Evolutionary conservation across 1,140 invertebrate genomes (phyloP).

Genomic region (Drosophila nigromelanica): DNA sequence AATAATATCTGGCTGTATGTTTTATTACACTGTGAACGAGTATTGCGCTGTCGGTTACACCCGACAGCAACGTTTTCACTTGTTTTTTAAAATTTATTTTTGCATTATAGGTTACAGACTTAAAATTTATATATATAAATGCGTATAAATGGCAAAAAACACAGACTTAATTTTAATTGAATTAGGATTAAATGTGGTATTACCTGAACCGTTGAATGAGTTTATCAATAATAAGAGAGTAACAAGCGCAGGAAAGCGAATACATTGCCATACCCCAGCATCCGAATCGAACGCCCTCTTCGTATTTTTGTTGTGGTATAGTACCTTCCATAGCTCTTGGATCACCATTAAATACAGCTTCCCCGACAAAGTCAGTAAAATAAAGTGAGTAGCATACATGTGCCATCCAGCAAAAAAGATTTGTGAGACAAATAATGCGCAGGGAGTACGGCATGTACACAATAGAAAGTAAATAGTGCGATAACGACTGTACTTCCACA

Average conservation of each 20-base stretch:
- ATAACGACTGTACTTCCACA: conserved; percentile 84
- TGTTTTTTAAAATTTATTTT: no score
- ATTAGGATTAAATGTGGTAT: background rate
- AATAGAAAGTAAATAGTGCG: conserved; percentile 94
- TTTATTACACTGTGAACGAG: no score
- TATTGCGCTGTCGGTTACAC: no score
- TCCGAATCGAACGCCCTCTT: conserved; percentile 96
- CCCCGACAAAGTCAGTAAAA: conserved; percentile 98
- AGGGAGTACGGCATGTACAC: conserved; percentile 94
- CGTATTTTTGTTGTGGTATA: conserved; percentile 88
- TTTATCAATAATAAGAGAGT: conserved; percentile 95
- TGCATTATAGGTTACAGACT: no score
- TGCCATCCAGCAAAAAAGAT: conserved; percentile 99
- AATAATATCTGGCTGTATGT: no score
- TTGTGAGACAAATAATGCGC: conserved; percentile 94
- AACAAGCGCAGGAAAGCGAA: conserved; percentile 96
- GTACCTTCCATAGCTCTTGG: conserved; percentile 91
- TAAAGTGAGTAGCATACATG: conserved; percentile 98
- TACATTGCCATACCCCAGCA: conserved; percentile 99
- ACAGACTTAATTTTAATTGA: background rate
- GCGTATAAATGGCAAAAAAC: no score
- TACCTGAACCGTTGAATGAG: conserved; percentile 93
- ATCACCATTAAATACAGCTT: conserved; percentile 96
- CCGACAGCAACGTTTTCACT: no score
- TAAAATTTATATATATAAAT: no score